phyloP scores from a whole-genome alignment of 2,113 vertebrate genomes.

The Lota lota region DNA sequence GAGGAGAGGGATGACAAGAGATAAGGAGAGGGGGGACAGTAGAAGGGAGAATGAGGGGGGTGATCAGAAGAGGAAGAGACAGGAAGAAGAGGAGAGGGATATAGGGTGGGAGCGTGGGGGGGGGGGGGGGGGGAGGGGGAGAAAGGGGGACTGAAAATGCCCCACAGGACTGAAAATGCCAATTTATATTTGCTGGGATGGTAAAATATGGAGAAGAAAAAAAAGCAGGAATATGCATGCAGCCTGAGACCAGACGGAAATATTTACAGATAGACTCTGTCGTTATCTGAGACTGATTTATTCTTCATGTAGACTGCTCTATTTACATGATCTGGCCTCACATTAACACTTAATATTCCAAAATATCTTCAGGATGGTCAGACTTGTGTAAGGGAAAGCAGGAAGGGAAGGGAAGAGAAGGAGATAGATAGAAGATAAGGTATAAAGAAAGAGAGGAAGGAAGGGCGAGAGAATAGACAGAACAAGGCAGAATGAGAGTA shows the following conservation, averaged over 20 bases:
- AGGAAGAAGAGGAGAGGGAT: neutral
- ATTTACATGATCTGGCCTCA: too few relatives aligned
- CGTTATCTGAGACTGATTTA: too few relatives aligned
- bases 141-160: neutral
- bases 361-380: too few relatives aligned
- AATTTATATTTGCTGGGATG: too few relatives aligned
- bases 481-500: neutral
- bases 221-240: too few relatives aligned
- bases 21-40: neutral
- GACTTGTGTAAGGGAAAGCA: neutral
- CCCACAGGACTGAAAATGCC: neutral
- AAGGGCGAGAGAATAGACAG: neutral
- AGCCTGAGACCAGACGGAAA: too few relatives aligned
- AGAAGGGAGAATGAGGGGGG: neutral
- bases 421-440: neutral
- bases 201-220: too few relatives aligned
- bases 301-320: too few relatives aligned
- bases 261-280: too few relatives aligned
- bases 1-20: neutral
- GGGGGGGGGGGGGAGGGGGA: slow-evolving; percentile 2
- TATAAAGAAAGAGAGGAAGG: neutral
- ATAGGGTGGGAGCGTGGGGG: neutral
- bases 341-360: too few relatives aligned
- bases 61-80: neutral
- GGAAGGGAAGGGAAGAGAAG: neutral